Percentiles rank a stretch among this genome's conserved stretches.
phyloP scores from a whole-genome alignment of 2,797 vertebrate species.

The Dipus sagitta region DNA sequence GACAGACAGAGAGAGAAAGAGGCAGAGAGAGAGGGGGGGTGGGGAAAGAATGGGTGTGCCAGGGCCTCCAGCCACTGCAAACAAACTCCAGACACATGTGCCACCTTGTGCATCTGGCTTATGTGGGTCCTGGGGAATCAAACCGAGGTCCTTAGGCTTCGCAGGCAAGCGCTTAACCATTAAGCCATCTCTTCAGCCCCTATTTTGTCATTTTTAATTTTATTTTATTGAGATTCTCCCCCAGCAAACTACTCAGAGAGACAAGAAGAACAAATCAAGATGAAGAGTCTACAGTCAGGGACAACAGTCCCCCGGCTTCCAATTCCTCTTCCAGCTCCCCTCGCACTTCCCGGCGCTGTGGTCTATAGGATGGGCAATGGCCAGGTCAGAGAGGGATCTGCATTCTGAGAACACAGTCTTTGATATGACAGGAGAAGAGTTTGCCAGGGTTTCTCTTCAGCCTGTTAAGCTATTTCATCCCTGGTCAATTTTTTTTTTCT shows the following conservation, averaged over 20 bases:
- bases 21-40: no score
- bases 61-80: no score
- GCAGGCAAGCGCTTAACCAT: no score
- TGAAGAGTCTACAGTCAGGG: neutral
- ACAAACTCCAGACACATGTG: no score
- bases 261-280: neutral
- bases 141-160: no score
- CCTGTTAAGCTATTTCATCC: neutral
- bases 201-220: neutral
- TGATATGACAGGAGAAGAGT: accelerated
- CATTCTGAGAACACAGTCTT: neutral
- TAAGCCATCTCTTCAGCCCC: no score
- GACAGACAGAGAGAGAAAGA: no score
- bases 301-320: neutral
- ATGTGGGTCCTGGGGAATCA: no score
- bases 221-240: neutral
- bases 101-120: no score
- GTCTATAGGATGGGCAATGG: neutral
- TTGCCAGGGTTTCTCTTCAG: neutral
- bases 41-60: no score
- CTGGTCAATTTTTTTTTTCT: neutral
- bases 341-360: neutral
- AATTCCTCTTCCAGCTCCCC: neutral
- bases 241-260: neutral
- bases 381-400: neutral